Conservation (phyloP, 1,140 invertebrate species). For the Papilio glaucus region DNA sequence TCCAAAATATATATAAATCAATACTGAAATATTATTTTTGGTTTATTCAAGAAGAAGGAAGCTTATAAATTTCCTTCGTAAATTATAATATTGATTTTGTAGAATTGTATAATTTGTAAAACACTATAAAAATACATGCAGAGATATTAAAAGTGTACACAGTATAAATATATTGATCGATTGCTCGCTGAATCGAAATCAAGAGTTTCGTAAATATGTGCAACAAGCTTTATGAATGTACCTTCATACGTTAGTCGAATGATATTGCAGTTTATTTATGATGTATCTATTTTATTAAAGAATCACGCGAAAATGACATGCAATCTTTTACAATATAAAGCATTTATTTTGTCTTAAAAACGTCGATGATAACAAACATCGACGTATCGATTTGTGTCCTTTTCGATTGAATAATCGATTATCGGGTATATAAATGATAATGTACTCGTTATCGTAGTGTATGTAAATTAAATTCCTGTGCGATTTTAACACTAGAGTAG, state of each 20-base stretch:
- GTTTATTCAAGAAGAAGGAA: not conserved
- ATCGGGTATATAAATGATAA: slow-evolving; percentile 47
- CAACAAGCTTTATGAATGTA: slow-evolving; percentile 73
- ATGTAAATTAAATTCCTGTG: slow-evolving; percentile 60
- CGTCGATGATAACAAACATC: slow-evolving; percentile 37
- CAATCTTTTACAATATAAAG: slow-evolving; percentile 58
- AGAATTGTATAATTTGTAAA: no score
- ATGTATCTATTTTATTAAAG: slow-evolving; percentile 64
- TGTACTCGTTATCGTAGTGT: slow-evolving; percentile 63
- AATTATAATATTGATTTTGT: no score
- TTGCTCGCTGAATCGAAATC: slow-evolving; percentile 46
- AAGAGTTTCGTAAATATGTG: slow-evolving; percentile 52
- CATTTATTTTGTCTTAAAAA: slow-evolving; percentile 56
- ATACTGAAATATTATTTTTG: not conserved
- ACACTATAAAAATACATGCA: no score
- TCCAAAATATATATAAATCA: not conserved
- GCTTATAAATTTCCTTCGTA: no score
- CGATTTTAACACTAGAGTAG: slow-evolving; percentile 68
- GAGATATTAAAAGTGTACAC: no score
- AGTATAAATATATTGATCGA: not conserved
- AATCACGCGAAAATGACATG: slow-evolving; percentile 57
- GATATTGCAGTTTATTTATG: slow-evolving; percentile 69
- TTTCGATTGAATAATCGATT: slow-evolving; percentile 63
- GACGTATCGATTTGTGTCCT: slow-evolving; percentile 60
- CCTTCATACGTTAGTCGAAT: slow-evolving; percentile 64